phyloP scores from a whole-genome alignment of 2,888 invertebrate genomes.

The Acronicta leporina region DNA sequence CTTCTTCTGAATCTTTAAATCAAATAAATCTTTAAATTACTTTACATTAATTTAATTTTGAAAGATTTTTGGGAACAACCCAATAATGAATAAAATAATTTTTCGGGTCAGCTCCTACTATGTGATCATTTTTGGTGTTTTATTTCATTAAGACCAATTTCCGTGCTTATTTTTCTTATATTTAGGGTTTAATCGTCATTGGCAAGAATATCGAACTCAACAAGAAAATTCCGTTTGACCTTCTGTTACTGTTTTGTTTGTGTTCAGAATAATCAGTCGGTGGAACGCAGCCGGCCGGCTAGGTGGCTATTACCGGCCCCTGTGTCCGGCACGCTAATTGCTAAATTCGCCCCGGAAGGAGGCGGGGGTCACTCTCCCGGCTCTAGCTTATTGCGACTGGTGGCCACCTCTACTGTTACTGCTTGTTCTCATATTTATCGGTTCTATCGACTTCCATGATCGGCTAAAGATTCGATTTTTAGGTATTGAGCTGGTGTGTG shows the following conservation, averaged over 20 bases:
- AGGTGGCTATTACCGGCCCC: slow-evolving; percentile 70
- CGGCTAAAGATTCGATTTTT: slow-evolving; percentile 12
- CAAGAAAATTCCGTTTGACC: background rate
- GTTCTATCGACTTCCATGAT: slow-evolving; percentile 7
- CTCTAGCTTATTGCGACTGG: slow-evolving; percentile 61
- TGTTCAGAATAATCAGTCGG: slow-evolving; percentile 41
- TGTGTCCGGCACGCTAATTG: slow-evolving; percentile 78
- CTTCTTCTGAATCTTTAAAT: too few relatives aligned
- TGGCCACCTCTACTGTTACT: slow-evolving; percentile 8
- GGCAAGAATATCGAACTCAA: too few relatives aligned
- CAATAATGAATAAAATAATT: too few relatives aligned
- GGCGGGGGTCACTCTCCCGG: slow-evolving; percentile 10
- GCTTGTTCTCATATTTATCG: slow-evolving; percentile 36
- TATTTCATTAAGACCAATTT: too few relatives aligned
- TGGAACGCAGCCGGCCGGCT: slow-evolving; percentile 57
- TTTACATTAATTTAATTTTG: too few relatives aligned
- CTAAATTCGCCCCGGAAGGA: slow-evolving; percentile 72
- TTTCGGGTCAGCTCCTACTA: too few relatives aligned
- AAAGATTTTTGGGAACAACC: too few relatives aligned
- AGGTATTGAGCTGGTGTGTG: slow-evolving; percentile 2
- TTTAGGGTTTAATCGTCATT: too few relatives aligned
- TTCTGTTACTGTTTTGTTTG: slow-evolving; percentile 14
- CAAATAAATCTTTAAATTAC: too few relatives aligned
- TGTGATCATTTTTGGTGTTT: too few relatives aligned
- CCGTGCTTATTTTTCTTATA: too few relatives aligned